Percentiles rank a stretch among this genome's conserved stretches.
These are phyloP conservation scores for Struthidea cinerea DNA, from an alignment of 2,113 vertebrate genomes.

Conservation along the genomic window DNA sequence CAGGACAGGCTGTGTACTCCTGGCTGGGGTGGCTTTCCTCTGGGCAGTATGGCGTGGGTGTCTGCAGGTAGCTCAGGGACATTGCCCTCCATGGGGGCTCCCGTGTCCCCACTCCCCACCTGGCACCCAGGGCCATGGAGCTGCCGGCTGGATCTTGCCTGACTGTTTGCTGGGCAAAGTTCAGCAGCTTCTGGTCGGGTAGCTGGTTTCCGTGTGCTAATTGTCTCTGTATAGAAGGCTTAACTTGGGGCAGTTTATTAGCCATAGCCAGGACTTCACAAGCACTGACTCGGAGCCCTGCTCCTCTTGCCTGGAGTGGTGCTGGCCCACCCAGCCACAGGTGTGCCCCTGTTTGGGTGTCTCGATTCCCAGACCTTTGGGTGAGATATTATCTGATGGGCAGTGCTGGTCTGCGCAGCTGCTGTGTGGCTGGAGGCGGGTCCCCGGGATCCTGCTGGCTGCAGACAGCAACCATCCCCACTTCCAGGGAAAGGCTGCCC, in stretches of 20 bases:
- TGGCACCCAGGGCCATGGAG: not conserved
- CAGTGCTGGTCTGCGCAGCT: rapidly evolving
- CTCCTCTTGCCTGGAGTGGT: not conserved
- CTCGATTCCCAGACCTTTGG: not conserved
- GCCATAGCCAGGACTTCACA: not conserved
- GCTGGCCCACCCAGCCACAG: not conserved
- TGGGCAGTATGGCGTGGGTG: rapidly evolving
- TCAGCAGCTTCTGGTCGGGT: not conserved
- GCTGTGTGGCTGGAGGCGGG: rapidly evolving
- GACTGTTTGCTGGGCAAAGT: not conserved
- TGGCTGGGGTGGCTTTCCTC: not conserved
- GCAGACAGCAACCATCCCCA: not conserved
- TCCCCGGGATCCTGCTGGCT: not conserved
- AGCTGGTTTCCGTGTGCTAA: not conserved
- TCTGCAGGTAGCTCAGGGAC: not conserved
- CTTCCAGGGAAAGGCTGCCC: not conserved
- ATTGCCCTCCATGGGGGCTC: rapidly evolving
- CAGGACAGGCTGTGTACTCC: not conserved
- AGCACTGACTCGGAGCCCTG: not conserved
- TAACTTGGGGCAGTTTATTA: slow-evolving; percentile 27
- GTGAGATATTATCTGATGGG: not conserved
- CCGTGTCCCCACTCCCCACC: rapidly evolving
- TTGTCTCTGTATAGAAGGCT: not conserved
- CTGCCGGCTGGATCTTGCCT: not conserved
- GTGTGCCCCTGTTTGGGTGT: not conserved